Base-by-base conservation (phyloP, 2,888 invertebrate species). In the Mythimna albipuncta region DNA sequence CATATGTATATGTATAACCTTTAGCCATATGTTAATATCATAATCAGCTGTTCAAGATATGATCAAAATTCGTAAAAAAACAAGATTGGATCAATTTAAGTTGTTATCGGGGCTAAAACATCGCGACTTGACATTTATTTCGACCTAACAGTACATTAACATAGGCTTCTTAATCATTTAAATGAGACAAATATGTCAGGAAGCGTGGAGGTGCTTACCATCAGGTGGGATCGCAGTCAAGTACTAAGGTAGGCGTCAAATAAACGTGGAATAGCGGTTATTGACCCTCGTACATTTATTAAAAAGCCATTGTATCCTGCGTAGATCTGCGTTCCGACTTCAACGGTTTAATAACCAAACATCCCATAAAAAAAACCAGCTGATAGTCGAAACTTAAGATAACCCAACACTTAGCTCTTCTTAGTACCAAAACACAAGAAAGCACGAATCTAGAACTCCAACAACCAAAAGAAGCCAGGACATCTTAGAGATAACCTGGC, bases 11-110 rank as follows among this genome's bases (percentile, higher is more conserved):
- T 32, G 6, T 7, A 26, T 55, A 63, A 63, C 69, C n/a, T n/a
- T 38, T 13, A 57, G 61, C 26, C 26, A 52, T 63, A 66, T 54
- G 44, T 62, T 65, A 59, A 63, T 59, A 32, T 55, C 3, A 44
- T 52, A 47, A 73, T 64, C 63, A 74, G 66, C 66, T 80, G 66
- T 4, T 54, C 38, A 55, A 52, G n/a, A 52, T 71, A 21, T 21
- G 59, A 66, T 35, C 5, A 32, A 72, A 62, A 66, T 26, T 55
- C 13, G 7, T 50, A 35, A 63, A 66, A 73, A 79, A 77, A 26
- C 58, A 50, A 74, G 41, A 80, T 63, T 80, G 63, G 63, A 64
- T 26, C 63, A 80, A 74, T 77, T 47, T 74, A 80, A 55, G n/a
- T 41, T 19, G 19, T 66, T 79, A 77, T 79, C 65, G 1, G 6